Conservation (phyloP, 2,888 invertebrate genomes). For the Temnothorax rugatulus region DNA sequence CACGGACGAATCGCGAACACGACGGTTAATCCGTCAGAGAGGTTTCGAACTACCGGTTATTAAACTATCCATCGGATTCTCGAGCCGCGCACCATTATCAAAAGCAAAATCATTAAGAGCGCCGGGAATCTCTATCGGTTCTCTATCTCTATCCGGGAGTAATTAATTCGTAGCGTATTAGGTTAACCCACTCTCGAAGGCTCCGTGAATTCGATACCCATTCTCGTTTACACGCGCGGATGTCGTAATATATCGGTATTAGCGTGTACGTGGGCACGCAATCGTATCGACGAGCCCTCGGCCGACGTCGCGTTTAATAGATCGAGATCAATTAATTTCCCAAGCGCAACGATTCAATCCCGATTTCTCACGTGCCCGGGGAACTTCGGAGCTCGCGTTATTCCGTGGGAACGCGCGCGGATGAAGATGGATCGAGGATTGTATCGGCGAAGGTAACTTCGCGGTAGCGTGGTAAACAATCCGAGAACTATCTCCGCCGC, state of each 20-base stretch:
- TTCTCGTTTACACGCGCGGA: conserved; percentile 55
- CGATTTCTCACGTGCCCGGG: conserved; percentile 35
- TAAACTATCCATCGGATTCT: not conserved
- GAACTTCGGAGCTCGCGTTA: conserved; percentile 1
- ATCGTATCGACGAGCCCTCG: conserved; percentile 30
- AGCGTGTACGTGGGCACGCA: conserved; percentile 19
- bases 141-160: not conserved
- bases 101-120: conserved; percentile 11
- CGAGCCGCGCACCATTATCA: not conserved
- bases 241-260: conserved; percentile 58
- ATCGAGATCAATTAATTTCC: conserved; percentile 43
- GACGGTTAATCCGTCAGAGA: not conserved
- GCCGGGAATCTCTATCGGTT: conserved; percentile 37
- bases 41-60: not conserved
- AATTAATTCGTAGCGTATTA: conserved; percentile 70
- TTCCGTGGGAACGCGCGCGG: conserved; percentile 15
- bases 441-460: conserved; percentile 7
- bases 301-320: conserved; percentile 31
- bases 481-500: conserved; percentile 13
- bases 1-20: not conserved
- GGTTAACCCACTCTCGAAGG: conserved; percentile 39
- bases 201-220: conserved; percentile 64
- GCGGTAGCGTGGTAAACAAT: conserved; percentile 33
- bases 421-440: conserved; percentile 40
- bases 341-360: conserved; percentile 46